A percentile compares a stretch with the other conserved stretches of the same genome.
Conservation (phyloP, 1,140 invertebrate genomes). For the Heliconius hewitsoni region DNA sequence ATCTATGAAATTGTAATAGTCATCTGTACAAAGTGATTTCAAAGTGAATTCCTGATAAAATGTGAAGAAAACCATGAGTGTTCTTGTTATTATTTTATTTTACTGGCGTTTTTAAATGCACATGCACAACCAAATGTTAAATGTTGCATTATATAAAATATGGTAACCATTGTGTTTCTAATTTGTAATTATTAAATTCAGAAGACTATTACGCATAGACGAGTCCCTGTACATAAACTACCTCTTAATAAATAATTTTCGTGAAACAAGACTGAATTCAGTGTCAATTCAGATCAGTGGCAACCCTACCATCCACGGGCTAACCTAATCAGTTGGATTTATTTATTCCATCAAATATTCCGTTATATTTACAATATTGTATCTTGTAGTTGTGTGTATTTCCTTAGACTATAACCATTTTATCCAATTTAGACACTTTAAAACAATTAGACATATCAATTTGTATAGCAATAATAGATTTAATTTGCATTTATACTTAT, state of each 20-base stretch:
- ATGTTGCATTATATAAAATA: too few relatives aligned
- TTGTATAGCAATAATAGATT: conserved; percentile 16
- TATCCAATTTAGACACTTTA: conserved; percentile 16
- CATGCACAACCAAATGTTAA: too few relatives aligned
- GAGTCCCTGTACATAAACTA: conserved; percentile 75
- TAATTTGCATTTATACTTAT: conserved; percentile 15
- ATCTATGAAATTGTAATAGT: conserved; percentile 25
- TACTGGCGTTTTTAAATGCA: too few relatives aligned
- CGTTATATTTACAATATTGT: conserved; percentile 7
- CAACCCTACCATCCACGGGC: conserved; percentile 38
- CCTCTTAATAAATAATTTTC: conserved; percentile 69
- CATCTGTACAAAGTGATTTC: background rate
- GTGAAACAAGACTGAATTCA: conserved; percentile 80
- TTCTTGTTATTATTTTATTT: too few relatives aligned
- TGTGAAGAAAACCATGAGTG: too few relatives aligned
- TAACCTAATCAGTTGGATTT: conserved; percentile 13
- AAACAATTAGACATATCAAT: conserved; percentile 45
- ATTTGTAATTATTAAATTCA: conserved; percentile 7
- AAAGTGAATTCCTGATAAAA: background rate
- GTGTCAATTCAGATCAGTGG: conserved; percentile 79
- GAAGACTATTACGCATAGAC: conserved; percentile 31
- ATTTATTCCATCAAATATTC: conserved; percentile 9
- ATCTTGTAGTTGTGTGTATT: conserved; percentile 20
- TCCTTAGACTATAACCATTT: conserved; percentile 18
- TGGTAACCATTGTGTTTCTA: too few relatives aligned